A percentile compares a stretch with the other conserved stretches of the same genome.
These are phyloP conservation scores for Agrochola lychnidis DNA, from an alignment of 2,888 invertebrate species.

Conservation along the genomic window DNA sequence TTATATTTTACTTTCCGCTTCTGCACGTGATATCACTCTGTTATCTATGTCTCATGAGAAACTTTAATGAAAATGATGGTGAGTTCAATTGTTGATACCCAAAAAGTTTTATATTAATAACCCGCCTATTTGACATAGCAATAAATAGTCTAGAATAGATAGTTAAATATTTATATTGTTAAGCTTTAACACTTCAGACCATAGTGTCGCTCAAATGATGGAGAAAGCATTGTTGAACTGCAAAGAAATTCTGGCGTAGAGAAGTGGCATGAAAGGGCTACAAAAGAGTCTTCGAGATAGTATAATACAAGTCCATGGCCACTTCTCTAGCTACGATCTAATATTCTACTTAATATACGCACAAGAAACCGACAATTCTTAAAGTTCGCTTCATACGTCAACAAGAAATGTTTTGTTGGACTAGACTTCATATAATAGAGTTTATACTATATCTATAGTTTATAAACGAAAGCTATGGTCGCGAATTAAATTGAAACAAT, in stretches of 20 bases:
- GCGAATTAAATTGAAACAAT: constrained; percentile 49
- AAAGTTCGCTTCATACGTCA: constrained; percentile 51
- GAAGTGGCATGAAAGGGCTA: constrained; percentile 18
- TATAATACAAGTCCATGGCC: constrained; percentile 14
- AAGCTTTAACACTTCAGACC: constrained; percentile 82
- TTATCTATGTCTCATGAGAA: constrained; percentile 59
- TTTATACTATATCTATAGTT: constrained; percentile 36
- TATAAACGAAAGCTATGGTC: constrained; percentile 11
- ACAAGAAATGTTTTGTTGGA: constrained; percentile 42
- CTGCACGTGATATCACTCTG: constrained; percentile 60
- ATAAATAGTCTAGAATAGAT: constrained; percentile 89
- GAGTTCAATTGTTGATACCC: constrained; percentile 81
- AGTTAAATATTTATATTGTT: constrained; percentile 83
- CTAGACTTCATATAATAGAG: constrained; percentile 39
- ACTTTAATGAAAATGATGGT: constrained; percentile 67
- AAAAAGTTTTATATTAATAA: constrained; percentile 85
- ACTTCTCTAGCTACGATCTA: constrained; percentile 30
- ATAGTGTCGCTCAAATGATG: constrained; percentile 75
- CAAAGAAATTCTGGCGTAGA: constrained; percentile 17
- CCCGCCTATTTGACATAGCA: constrained; percentile 90
- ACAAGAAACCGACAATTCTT: constrained; percentile 71
- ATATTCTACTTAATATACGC: constrained; percentile 69
- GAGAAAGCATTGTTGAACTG: constrained; percentile 49
- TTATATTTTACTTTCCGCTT: constrained; percentile 64
- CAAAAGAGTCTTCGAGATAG: constrained; percentile 1